phyloP scores from a whole-genome alignment of 1,140 invertebrate species.

The Drosophila saltans region DNA sequence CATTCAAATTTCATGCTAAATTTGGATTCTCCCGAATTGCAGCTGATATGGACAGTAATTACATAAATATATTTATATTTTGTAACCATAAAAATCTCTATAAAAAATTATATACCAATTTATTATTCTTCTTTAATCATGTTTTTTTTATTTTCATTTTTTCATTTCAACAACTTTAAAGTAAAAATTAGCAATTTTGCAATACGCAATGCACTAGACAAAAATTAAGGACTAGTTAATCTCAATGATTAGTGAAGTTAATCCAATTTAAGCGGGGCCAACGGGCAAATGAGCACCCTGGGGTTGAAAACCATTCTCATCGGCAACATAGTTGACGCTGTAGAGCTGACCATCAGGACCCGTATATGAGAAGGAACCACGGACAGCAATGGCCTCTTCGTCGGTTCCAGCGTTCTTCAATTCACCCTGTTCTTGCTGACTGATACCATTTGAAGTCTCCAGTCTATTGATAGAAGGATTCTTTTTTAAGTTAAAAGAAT shows the following conservation, averaged over 20 bases:
- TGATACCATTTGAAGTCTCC: conserved; percentile 54
- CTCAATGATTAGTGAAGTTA: conserved; percentile 16
- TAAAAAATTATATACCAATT: too few species aligned
- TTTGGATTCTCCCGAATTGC: too few species aligned
- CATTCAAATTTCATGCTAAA: too few species aligned
- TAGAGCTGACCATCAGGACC: conserved; percentile 87
- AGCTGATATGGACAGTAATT: too few species aligned
- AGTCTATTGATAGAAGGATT: conserved; percentile 18
- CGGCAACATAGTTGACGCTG: conserved; percentile 87
- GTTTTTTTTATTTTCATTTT: too few species aligned
- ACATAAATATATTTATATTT: too few species aligned
- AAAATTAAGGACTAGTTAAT: conserved; percentile 5
- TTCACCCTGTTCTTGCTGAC: conserved; percentile 7
- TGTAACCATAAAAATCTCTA: too few species aligned
- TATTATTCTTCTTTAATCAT: too few species aligned
- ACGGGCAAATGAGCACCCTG: conserved; percentile 87
- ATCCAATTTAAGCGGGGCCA: conserved; percentile 46
- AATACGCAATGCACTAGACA: conserved; percentile 1
- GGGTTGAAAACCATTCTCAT: conserved; percentile 90
- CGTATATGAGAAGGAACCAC: conserved; percentile 85
- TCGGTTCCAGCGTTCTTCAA: conserved; percentile 55
- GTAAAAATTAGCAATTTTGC: conserved; percentile 8
- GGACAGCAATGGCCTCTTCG: conserved; percentile 83
- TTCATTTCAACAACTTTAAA: too few species aligned
- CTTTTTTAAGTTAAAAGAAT: background rate